Evolutionary conservation across 2,113 vertebrate species (phyloP).

Genomic region (Promerops cafer): DNA sequence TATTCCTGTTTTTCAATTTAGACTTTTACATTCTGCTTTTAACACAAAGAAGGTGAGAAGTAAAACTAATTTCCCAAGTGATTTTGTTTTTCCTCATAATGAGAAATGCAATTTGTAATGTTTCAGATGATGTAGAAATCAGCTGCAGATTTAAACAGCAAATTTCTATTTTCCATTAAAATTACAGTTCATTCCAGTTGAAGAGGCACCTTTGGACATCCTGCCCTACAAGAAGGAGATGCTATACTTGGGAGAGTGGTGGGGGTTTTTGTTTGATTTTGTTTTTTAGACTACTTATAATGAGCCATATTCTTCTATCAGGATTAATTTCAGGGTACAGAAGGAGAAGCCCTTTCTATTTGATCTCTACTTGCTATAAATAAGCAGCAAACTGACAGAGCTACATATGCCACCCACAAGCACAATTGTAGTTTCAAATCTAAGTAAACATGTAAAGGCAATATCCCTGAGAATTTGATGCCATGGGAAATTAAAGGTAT

Average conservation of each 20-base stretch:
- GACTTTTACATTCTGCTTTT: slow-evolving; percentile 11
- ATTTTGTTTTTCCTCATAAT: slow-evolving; percentile 20
- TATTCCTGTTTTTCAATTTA: neutral
- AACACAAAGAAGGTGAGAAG: slow-evolving; percentile 15
- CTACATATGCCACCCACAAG: neutral
- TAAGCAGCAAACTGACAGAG: neutral
- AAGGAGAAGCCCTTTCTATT: neutral
- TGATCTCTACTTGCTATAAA: neutral
- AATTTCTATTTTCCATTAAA: neutral
- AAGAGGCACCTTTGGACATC: neutral
- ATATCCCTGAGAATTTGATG: neutral
- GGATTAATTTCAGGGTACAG: neutral
- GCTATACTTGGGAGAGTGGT: neutral
- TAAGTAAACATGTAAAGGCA: neutral
- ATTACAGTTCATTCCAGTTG: neutral
- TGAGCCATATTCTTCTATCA: neutral
- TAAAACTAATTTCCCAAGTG: slow-evolving; percentile 39
- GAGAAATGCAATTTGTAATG: neutral
- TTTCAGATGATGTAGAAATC: slow-evolving; percentile 3
- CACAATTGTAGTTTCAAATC: neutral
- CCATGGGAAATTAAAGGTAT: neutral
- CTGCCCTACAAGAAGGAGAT: neutral
- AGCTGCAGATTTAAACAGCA: neutral
- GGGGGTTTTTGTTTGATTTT: neutral
- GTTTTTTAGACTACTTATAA: neutral